Percentiles rank a stretch among this genome's conserved stretches.
phyloP scores from a whole-genome alignment of 37 sponge, comb jelly and placozoan genomes.

The Aplysina aerophoba region DNA sequence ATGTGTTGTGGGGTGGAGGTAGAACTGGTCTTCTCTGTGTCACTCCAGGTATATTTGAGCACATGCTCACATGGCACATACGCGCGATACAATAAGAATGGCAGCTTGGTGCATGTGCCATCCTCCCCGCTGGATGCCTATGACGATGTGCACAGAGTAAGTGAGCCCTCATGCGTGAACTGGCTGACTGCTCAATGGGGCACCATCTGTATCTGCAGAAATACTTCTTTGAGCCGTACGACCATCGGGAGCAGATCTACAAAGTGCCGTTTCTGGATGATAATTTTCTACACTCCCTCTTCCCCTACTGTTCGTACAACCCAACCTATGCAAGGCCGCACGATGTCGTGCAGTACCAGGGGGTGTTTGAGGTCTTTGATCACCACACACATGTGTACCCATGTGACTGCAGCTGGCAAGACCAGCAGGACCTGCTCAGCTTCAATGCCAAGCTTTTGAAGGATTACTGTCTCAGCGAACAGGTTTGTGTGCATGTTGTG shows the following conservation, averaged over 20 bases:
- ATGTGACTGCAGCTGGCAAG: slow-evolving; percentile 43
- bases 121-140: too few species aligned
- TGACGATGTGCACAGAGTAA: too few species aligned
- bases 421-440: slow-evolving; percentile 1
- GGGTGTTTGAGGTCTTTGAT: slow-evolving; percentile 36
- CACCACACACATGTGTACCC: slow-evolving; percentile 36
- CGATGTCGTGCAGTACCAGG: slow-evolving; percentile 33
- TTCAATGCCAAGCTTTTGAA: not conserved
- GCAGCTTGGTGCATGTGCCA: too few species aligned
- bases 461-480: not conserved
- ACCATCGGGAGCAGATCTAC: slow-evolving; percentile 2
- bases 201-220: too few species aligned
- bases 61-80: too few species aligned
- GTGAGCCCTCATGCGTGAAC: too few species aligned
- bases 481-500: slow-evolving; percentile 15
- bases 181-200: too few species aligned
- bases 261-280: slow-evolving; percentile 21
- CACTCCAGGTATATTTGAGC: too few species aligned
- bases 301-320: slow-evolving; percentile 54
- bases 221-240: slow-evolving; percentile 29
- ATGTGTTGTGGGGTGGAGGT: too few species aligned
- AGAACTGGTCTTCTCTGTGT: too few species aligned
- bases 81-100: too few species aligned
- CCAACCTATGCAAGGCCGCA: slow-evolving; percentile 37
- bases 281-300: not conserved